phyloP scores from a whole-genome alignment of 2,113 vertebrate species.

The Acanthisitta chloris region DNA sequence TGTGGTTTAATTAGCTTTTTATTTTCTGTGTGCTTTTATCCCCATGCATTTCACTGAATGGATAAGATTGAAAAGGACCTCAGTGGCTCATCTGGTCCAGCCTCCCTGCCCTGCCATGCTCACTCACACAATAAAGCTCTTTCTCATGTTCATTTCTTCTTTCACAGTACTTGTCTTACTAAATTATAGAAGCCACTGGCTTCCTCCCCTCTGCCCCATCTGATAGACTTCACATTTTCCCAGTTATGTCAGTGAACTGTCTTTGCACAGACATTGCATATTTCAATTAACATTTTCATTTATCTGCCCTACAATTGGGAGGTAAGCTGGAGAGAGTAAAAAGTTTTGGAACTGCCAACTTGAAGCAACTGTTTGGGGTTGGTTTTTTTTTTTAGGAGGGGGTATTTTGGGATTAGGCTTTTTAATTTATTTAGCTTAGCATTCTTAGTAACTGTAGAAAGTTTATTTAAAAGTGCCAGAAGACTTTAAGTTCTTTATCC shows the following conservation, averaged over 20 bases:
- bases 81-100: not conserved
- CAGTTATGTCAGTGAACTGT: not conserved
- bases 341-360: not conserved
- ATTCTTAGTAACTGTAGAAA: constrained; percentile 13
- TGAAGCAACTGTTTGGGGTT: not conserved
- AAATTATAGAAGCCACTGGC: not conserved
- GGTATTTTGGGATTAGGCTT: not conserved
- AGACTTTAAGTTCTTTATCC: not conserved
- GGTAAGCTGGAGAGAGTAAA: not conserved
- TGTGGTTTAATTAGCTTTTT: not conserved
- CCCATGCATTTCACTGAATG: not conserved
- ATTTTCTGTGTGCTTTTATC: not conserved
- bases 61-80: not conserved
- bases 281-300: not conserved
- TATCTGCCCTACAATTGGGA: not conserved
- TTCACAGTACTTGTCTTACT: not conserved
- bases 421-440: not conserved
- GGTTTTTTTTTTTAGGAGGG: rapidly evolving
- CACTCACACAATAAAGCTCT: rapidly evolving
- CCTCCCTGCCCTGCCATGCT: too few relatives aligned
- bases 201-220: not conserved
- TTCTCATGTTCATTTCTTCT: not conserved
- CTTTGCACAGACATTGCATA: not conserved
- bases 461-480: not conserved
- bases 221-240: not conserved